Evolutionary conservation across 2,888 invertebrate genomes (phyloP), one percentile per base, ranked within the genome.

Genomic region (Athetis lepigone): DNA sequence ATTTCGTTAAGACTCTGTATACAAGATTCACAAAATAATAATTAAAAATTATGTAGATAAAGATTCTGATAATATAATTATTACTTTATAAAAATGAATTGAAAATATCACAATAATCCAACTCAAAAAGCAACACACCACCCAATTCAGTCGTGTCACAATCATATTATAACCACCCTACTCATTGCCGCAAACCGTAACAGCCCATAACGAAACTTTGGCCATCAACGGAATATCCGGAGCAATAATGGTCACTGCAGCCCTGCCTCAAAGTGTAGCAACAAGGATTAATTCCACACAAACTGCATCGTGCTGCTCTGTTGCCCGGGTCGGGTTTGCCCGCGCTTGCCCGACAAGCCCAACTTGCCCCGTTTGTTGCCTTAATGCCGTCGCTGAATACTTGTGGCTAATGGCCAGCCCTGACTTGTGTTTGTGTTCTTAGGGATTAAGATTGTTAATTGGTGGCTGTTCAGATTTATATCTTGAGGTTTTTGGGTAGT

Each of bases 251-350:
- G 72, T 51, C 55, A 62, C 57, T 36, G 55, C 40, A 61, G 40
- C 21, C 46, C 51, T 33, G 43, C 42, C 79, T 52, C 40, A 81
- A 83, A 85, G 81, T 83, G 79, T 75, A 72, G 80, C 75, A 84
- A 87, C 88, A 82, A 83, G 87, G 88, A 90, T 89, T 88, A 89
- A 82, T 85, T 83, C 79, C 59, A 73, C 84, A 83, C 69, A 81
- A 84, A 81, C 85, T 84, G 85, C 82, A 82, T 81, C 75, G 75
- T 68, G 70, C 73, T 66, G 60, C 51, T 61, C 66, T 61, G 70
- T 70, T 75, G 65, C 21, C 11, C 47, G 3, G 23, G 68, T 65
- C 57, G n/a, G n/a, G n/a, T n/a, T n/a, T n/a, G 57, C 36, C 39
- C 45, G 60, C 8, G 68, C 73, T 72, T 63, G n/a, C 23, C 33